Conservation (phyloP, 2,888 invertebrate genomes). For the Drosophila subquinaria region DNA sequence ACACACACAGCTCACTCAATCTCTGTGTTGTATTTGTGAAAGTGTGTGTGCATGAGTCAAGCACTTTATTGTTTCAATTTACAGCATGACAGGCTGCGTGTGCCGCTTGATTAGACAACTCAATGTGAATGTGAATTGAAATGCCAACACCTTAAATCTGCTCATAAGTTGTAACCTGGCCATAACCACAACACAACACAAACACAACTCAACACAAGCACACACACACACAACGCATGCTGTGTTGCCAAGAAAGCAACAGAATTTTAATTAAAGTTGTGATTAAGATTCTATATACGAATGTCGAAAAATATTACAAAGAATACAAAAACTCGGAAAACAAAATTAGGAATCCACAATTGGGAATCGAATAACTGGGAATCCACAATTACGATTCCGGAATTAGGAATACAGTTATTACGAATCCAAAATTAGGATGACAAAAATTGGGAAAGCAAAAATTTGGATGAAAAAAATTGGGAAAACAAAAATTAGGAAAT, state of each 20-base stretch:
- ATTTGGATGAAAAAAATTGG: too few species aligned
- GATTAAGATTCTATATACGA: background rate
- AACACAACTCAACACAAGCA: constrained; percentile 9
- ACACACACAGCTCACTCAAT: constrained; percentile 52
- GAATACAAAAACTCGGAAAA: too few species aligned
- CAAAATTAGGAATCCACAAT: too few species aligned
- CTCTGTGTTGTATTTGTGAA: constrained; percentile 8
- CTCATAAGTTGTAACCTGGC: constrained; percentile 57
- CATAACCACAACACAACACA: constrained; percentile 36
- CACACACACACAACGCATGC: constrained; percentile 17
- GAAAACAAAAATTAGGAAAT: too few species aligned
- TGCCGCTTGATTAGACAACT: constrained; percentile 79
- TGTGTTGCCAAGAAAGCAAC: constrained; percentile 6
- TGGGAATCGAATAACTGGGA: too few species aligned
- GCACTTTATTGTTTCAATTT: constrained; percentile 81
- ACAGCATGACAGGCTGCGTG: constrained; percentile 67
- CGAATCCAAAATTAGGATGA: too few species aligned
- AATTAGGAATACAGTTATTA: too few species aligned
- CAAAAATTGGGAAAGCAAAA: too few species aligned
- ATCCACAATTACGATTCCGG: too few species aligned
- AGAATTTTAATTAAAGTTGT: constrained; percentile 32
- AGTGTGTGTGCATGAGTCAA: constrained; percentile 59
- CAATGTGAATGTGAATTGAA: constrained; percentile 81
- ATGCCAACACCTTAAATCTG: constrained; percentile 77
- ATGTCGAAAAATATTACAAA: too few species aligned